Conservation (phyloP, 2,888 invertebrate genomes). For the Theretra japonica region DNA sequence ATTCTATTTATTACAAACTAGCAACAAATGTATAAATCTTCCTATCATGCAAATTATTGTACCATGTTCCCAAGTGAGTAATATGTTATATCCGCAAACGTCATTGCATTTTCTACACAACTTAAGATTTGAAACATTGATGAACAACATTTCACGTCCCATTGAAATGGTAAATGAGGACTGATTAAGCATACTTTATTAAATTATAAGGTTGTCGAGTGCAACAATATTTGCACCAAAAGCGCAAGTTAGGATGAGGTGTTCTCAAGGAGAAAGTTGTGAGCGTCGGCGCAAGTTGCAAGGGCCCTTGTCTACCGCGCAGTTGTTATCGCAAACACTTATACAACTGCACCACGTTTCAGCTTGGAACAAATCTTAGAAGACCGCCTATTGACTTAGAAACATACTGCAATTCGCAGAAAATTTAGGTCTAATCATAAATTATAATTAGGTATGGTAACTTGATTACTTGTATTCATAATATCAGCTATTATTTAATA, state of each 20-base stretch:
- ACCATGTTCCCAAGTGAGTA: too few relatives aligned
- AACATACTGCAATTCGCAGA: background rate
- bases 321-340: slow-evolving; percentile 73
- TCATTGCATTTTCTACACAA: too few relatives aligned
- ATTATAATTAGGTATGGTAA: background rate
- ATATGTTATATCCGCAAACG: too few relatives aligned
- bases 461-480: background rate
- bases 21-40: too few relatives aligned
- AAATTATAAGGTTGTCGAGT: too few relatives aligned
- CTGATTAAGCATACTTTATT: too few relatives aligned
- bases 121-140: too few relatives aligned
- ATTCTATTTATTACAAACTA: too few relatives aligned
- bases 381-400: slow-evolving; percentile 10
- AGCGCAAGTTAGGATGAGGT: slow-evolving; percentile 44
- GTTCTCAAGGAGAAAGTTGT: slow-evolving; percentile 58
- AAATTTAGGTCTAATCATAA: background rate
- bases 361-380: slow-evolving; percentile 44
- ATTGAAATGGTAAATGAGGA: too few relatives aligned
- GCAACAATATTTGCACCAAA: slow-evolving; percentile 13
- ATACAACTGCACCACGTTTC: slow-evolving; percentile 52
- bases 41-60: too few relatives aligned
- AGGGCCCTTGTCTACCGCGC: slow-evolving; percentile 62
- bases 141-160: too few relatives aligned
- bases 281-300: slow-evolving; percentile 58
- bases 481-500: too few relatives aligned